Evolutionary conservation across 2,797 vertebrate species (phyloP).

Genomic region (Acrossocheilus wenchowensis): DNA sequence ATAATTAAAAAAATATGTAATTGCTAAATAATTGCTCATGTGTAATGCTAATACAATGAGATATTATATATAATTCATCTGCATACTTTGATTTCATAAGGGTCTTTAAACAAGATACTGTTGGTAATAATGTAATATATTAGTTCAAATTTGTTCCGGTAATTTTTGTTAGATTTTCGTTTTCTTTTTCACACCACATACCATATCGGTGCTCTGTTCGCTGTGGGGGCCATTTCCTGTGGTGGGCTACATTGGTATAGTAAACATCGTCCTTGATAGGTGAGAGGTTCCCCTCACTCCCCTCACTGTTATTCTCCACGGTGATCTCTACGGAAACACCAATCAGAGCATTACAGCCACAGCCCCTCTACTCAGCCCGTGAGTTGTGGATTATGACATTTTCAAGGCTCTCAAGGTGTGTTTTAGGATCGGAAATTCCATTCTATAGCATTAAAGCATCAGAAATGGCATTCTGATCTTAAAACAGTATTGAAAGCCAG

Average conservation of each 20-base stretch:
- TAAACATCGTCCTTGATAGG: constrained; percentile 89
- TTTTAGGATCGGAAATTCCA: constrained; percentile 36
- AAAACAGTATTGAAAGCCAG: constrained; percentile 41
- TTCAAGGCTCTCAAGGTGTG: constrained; percentile 36
- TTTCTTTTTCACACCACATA: constrained; percentile 78
- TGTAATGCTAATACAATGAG: neutral
- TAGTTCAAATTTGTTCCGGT: constrained; percentile 45
- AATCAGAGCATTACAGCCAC: constrained; percentile 78
- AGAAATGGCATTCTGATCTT: constrained; percentile 46
- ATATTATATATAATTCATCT: neutral
- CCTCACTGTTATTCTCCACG: constrained; percentile 96
- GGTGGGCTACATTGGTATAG: constrained; percentile 89
- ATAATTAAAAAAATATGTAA: no score
- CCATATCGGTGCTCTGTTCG: constrained; percentile 88
- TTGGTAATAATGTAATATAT: neutral
- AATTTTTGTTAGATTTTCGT: constrained; percentile 48
- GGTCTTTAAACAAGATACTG: constrained; percentile 29
- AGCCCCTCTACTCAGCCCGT: constrained; percentile 56
- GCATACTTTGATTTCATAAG: neutral
- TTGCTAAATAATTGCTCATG: neutral
- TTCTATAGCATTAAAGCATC: constrained; percentile 67
- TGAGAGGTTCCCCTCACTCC: constrained; percentile 92
- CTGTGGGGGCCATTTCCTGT: constrained; percentile 86
- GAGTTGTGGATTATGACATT: constrained; percentile 45
- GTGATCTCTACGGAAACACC: constrained; percentile 93